Percentiles rank a stretch among this genome's conserved stretches.
Evolutionary conservation across 2,113 vertebrate species (phyloP).

Genomic region (Amphiprion percula): DNA sequence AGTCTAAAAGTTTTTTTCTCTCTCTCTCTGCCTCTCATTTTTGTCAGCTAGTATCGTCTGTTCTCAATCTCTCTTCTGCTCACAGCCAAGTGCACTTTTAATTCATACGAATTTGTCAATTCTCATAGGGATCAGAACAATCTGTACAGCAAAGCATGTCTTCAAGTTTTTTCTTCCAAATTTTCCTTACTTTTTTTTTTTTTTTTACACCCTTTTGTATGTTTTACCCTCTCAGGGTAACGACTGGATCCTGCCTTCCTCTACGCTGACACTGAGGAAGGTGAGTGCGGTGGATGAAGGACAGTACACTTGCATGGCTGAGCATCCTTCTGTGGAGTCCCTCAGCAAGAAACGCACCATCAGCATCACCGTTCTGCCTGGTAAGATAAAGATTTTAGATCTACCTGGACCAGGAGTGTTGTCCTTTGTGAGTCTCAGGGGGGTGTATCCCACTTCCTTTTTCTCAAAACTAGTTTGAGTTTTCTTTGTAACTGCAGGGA

Average conservation of each 20-base stretch:
- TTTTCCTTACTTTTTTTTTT: too few species aligned
- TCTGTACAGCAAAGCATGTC: neutral
- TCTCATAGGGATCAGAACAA: conserved; percentile 18
- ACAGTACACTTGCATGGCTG: conserved; percentile 80
- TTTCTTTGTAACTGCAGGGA: conserved; percentile 23
- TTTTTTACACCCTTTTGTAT: conserved; percentile 2
- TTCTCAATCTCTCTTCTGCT: neutral
- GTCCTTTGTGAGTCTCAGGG: neutral
- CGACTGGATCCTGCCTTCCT: conserved; percentile 81
- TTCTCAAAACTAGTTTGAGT: neutral
- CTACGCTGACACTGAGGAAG: conserved; percentile 74
- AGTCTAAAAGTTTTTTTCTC: neutral
- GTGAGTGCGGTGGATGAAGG: conserved; percentile 69
- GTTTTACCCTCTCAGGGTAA: conserved; percentile 71
- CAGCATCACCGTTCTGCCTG: conserved; percentile 76
- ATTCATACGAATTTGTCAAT: conserved; percentile 24
- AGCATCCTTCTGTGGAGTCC: conserved; percentile 69
- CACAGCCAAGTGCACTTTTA: conserved; percentile 29
- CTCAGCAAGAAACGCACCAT: conserved; percentile 76
- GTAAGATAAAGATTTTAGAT: conserved; percentile 61
- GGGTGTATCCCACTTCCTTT: neutral
- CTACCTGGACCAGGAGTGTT: neutral
- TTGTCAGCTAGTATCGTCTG: neutral
- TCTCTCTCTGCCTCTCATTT: neutral
- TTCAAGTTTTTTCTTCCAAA: neutral